Conservation (phyloP, 2,797 vertebrate species). For the Trachops cirrhosus region DNA sequence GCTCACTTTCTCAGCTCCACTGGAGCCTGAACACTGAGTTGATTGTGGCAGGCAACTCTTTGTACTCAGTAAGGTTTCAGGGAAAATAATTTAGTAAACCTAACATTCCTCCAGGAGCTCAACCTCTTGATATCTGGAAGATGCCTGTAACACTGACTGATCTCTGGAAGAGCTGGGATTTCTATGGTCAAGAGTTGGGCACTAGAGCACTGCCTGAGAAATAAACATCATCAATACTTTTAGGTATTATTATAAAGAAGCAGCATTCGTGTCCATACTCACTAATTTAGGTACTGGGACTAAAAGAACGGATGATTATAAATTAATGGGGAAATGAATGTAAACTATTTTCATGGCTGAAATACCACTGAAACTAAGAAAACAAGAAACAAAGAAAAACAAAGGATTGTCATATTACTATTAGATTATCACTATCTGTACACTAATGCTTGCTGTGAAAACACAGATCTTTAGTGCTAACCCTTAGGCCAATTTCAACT, state of each 20-base stretch:
- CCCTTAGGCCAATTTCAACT: conserved; percentile 39
- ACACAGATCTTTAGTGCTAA: conserved; percentile 43
- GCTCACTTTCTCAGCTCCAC: not conserved
- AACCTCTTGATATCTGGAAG: conserved; percentile 41
- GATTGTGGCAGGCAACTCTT: conserved; percentile 24
- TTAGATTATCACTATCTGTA: conserved; percentile 48
- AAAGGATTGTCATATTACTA: conserved; percentile 28
- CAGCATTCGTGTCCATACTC: conserved; percentile 37
- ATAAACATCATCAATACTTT: conserved; percentile 53
- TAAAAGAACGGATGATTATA: conserved; percentile 54
- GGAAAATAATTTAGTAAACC: conserved; percentile 25
- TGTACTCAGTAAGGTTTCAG: conserved; percentile 41
- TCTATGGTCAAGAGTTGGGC: conserved; percentile 53
- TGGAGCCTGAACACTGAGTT: not conserved
- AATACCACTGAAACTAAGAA: conserved; percentile 26
- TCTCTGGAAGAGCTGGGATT: conserved; percentile 41
- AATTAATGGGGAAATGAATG: conserved; percentile 57
- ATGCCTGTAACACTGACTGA: conserved; percentile 11
- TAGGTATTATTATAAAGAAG: conserved; percentile 59
- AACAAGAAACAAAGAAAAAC: not conserved
- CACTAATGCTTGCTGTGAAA: conserved; percentile 51
- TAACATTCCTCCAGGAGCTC: conserved; percentile 32
- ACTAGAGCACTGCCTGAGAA: conserved; percentile 44
- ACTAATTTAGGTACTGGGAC: conserved; percentile 63
- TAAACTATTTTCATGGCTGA: conserved; percentile 56